Conservation (phyloP, 1,140 invertebrate species). For the Drosophila orosa region DNA sequence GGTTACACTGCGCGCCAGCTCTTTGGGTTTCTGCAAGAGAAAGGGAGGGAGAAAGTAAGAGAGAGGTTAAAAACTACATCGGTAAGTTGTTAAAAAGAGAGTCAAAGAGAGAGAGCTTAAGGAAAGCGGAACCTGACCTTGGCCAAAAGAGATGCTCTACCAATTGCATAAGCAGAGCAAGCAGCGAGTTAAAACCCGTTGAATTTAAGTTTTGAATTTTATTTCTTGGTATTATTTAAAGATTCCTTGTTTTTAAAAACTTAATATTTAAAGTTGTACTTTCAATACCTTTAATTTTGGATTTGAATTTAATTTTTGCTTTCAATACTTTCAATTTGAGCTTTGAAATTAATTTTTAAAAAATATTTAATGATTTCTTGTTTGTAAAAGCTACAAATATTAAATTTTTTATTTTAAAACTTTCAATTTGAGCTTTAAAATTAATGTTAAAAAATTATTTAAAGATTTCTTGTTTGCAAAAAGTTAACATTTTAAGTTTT, state of each 20-base stretch:
- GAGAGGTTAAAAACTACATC: too few relatives aligned
- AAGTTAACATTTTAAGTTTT: too few relatives aligned
- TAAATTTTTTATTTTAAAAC: background rate
- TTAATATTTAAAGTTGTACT: background rate
- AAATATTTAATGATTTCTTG: too few relatives aligned
- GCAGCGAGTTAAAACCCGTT: too few relatives aligned
- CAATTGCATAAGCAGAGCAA: constrained; percentile 35
- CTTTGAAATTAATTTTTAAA: background rate
- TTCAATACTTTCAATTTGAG: too few relatives aligned
- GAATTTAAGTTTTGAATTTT: background rate
- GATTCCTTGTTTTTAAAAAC: background rate
- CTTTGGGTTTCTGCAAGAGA: constrained; percentile 84
- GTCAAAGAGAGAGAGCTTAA: background rate
- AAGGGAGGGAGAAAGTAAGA: background rate
- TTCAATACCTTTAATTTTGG: too few relatives aligned
- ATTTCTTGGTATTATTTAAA: background rate
- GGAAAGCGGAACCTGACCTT: constrained; percentile 38
- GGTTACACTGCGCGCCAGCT: constrained; percentile 84
- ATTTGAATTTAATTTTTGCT: background rate
- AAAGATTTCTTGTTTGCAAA: too few relatives aligned
- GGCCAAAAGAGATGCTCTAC: constrained; percentile 1
- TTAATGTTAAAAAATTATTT: too few relatives aligned
- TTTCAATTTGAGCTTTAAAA: background rate
- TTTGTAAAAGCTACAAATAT: too few relatives aligned
- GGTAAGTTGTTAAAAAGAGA: background rate